phyloP scores from a whole-genome alignment of 2,797 vertebrate species.

The Cacajao melanocephalus region DNA sequence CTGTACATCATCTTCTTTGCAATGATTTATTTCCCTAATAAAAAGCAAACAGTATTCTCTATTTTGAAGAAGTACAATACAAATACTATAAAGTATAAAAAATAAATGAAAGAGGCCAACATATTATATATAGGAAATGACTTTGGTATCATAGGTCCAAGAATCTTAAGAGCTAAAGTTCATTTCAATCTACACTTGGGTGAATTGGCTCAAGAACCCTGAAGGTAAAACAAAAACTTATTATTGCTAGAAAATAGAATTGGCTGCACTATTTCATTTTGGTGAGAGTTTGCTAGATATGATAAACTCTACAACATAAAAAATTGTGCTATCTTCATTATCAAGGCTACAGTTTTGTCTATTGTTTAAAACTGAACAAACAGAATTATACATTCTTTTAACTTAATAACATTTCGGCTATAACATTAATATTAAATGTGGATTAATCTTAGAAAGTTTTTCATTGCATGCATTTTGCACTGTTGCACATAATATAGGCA shows the following conservation, averaged over 20 bases:
- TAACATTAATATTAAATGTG: slow-evolving; percentile 26
- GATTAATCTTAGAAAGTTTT: not conserved
- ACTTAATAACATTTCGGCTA: slow-evolving; percentile 21
- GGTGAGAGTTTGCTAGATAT: slow-evolving; percentile 65
- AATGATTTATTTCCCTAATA: slow-evolving; percentile 79
- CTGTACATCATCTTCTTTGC: not conserved
- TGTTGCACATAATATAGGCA: not conserved
- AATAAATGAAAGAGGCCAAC: not conserved
- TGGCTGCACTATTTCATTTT: slow-evolving; percentile 70
- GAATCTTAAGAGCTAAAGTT: slow-evolving; percentile 57
- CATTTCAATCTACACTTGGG: slow-evolving; percentile 75
- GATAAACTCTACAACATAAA: slow-evolving; percentile 53
- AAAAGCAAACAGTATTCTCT: slow-evolving; percentile 67
- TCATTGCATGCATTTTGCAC: not conserved
- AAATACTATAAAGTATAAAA: slow-evolving; percentile 71
- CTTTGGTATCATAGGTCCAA: slow-evolving; percentile 63
- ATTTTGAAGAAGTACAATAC: slow-evolving; percentile 63
- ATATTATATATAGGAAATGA: slow-evolving; percentile 62
- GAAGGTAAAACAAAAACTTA: slow-evolving; percentile 70
- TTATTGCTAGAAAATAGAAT: slow-evolving; percentile 76
- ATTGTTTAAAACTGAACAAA: not conserved
- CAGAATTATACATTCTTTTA: not conserved
- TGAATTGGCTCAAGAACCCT: slow-evolving; percentile 71
- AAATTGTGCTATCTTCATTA: slow-evolving; percentile 24
- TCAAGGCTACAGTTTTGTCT: not conserved